phyloP scores from a whole-genome alignment of 1,140 invertebrate species.

The Ladona fulva region DNA sequence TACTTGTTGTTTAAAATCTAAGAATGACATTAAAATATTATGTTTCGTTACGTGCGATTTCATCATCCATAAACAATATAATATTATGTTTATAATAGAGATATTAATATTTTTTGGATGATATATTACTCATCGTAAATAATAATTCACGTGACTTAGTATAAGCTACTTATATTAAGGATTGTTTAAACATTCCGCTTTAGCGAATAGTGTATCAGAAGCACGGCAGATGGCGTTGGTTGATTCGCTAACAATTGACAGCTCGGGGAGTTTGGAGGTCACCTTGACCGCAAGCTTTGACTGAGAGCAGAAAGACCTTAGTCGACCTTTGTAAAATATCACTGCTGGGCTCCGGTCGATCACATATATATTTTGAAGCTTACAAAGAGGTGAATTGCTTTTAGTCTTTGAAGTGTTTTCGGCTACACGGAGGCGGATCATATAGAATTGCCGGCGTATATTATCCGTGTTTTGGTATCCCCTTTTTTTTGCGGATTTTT shows the following conservation, averaged over 20 bases:
- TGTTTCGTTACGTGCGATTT: no score
- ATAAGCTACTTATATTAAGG: no score
- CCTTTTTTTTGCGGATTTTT: not conserved
- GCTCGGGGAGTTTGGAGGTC: not conserved
- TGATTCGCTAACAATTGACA: not conserved
- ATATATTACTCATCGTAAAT: no score
- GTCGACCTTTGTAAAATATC: not conserved
- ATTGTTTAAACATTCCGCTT: not conserved
- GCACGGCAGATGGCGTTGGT: not conserved
- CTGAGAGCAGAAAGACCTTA: not conserved
- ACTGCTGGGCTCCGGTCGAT: not conserved
- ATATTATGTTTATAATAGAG: no score
- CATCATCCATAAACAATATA: no score
- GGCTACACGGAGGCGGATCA: not conserved
- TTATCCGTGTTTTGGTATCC: not conserved
- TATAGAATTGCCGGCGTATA: not conserved
- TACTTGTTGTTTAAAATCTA: no score
- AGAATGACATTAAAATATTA: no score
- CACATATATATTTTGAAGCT: no score
- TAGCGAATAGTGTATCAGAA: not conserved
- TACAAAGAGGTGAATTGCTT: no score
- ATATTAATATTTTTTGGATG: no score
- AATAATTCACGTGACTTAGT: no score
- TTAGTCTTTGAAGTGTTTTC: no score
- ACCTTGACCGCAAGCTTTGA: slow-evolving; percentile 7